These are phyloP conservation scores for Apamea sordens DNA, from an alignment of 2,888 invertebrate genomes.

Conservation along the genomic window DNA sequence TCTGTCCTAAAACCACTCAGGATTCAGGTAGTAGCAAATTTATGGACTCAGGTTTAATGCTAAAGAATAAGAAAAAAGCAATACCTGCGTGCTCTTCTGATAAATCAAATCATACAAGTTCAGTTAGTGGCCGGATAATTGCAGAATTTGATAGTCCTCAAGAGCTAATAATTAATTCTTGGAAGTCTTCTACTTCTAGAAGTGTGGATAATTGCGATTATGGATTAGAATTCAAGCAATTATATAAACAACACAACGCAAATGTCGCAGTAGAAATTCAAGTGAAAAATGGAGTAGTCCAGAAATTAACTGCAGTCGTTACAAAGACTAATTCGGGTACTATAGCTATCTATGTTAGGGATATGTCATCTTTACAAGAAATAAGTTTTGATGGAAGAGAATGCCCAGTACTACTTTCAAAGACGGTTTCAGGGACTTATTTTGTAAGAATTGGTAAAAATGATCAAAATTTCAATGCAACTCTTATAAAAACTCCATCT, in stretches of 20 bases:
- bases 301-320: slow-evolving; percentile 58
- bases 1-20: not conserved
- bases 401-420: slow-evolving; percentile 64
- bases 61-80: not conserved
- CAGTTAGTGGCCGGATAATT: not conserved
- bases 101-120: slow-evolving; percentile 6
- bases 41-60: not conserved
- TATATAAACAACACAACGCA: slow-evolving; percentile 46
- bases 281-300: slow-evolving; percentile 56
- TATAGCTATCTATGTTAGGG: slow-evolving; percentile 66
- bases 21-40: slow-evolving; percentile 6
- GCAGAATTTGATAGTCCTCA: not conserved
- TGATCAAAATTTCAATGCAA: slow-evolving; percentile 62
- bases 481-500: slow-evolving; percentile 68
- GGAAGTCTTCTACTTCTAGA: slow-evolving; percentile 11
- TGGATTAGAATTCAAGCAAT: slow-evolving; percentile 47
- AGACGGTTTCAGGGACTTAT: slow-evolving; percentile 62
- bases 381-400: slow-evolving; percentile 56
- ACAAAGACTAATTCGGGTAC: slow-evolving; percentile 69
- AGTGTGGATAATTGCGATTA: slow-evolving; percentile 9
- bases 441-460: slow-evolving; percentile 57
- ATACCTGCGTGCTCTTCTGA: not conserved
- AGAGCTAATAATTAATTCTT: not conserved
- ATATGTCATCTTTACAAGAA: slow-evolving; percentile 55
- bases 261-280: slow-evolving; percentile 60